A percentile compares a stretch with the other conserved stretches of the same genome.
These are phyloP conservation scores for Sphinx pinastri DNA, from an alignment of 2,888 invertebrate species.

Conservation along the genomic window DNA sequence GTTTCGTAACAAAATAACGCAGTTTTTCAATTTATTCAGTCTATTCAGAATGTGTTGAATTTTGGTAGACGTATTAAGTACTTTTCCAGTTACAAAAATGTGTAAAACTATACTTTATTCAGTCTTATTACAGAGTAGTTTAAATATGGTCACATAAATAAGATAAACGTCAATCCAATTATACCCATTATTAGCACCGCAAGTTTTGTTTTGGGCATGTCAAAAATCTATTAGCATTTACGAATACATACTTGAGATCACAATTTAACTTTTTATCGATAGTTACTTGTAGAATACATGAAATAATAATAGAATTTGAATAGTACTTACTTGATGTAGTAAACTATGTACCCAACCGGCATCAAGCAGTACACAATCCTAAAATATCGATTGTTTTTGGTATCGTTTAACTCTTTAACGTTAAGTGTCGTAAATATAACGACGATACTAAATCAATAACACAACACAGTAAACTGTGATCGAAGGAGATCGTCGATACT, in stretches of 20 bases:
- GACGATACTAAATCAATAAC: slow-evolving; percentile 47
- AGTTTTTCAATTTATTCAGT: no score
- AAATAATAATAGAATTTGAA: neutral
- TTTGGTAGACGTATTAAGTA: no score
- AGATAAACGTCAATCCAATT: no score
- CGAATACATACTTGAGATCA: neutral
- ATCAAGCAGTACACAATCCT: slow-evolving; percentile 42
- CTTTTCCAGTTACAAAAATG: no score
- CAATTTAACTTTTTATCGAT: neutral
- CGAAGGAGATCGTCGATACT: slow-evolving; percentile 49
- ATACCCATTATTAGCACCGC: no score
- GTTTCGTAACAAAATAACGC: no score
- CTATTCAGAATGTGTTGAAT: no score
- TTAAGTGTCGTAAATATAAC: slow-evolving; percentile 48
- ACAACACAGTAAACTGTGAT: slow-evolving; percentile 54
- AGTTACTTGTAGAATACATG: neutral
- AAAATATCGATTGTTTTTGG: slow-evolving; percentile 38
- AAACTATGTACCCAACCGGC: slow-evolving; percentile 25
- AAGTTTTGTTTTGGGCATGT: no score
- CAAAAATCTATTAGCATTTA: no score
- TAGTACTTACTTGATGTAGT: slow-evolving; percentile 21
- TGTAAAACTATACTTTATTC: no score
- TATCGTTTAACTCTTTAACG: slow-evolving; percentile 42
- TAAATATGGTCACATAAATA: no score
- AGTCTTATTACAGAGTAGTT: no score